phyloP scores from a whole-genome alignment of 2,797 vertebrate genomes.

The Gambusia yucatana region DNA sequence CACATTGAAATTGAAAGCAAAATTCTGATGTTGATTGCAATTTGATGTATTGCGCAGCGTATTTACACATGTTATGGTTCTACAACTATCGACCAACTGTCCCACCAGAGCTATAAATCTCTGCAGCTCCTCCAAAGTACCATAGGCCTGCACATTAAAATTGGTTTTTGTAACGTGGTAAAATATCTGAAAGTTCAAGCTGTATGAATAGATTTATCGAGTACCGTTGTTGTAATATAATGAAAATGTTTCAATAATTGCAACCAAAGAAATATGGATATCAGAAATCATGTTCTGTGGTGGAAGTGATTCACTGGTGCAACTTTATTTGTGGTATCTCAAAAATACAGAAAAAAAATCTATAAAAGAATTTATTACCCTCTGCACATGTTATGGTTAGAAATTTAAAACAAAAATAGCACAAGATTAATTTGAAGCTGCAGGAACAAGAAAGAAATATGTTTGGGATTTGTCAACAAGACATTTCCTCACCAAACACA shows the following conservation, averaged over 20 bases:
- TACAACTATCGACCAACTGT: not conserved
- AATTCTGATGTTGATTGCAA: not conserved
- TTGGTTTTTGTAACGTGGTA: not conserved
- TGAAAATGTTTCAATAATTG: not conserved
- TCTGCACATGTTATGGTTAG: not conserved
- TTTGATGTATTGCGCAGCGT: not conserved
- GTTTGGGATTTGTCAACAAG: constrained; percentile 25
- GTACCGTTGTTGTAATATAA: not conserved
- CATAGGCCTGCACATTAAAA: not conserved
- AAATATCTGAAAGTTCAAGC: not conserved
- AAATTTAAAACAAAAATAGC: not conserved
- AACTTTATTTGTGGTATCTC: not conserved
- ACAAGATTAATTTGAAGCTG: not conserved
- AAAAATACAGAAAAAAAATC: not conserved
- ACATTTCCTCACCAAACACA: constrained; percentile 25
- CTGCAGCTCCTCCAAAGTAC: not conserved
- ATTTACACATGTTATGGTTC: not conserved
- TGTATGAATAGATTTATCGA: not conserved
- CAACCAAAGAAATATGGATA: not conserved
- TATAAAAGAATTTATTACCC: not conserved
- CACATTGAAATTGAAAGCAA: not conserved
- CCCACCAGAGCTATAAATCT: not conserved
- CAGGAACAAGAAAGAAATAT: not conserved
- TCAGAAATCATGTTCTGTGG: not conserved
- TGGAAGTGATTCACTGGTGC: not conserved